Evolutionary conservation across 2,888 invertebrate genomes (phyloP), one percentile per base, ranked within the genome.

Genomic region (Xestia c-nigrum): DNA sequence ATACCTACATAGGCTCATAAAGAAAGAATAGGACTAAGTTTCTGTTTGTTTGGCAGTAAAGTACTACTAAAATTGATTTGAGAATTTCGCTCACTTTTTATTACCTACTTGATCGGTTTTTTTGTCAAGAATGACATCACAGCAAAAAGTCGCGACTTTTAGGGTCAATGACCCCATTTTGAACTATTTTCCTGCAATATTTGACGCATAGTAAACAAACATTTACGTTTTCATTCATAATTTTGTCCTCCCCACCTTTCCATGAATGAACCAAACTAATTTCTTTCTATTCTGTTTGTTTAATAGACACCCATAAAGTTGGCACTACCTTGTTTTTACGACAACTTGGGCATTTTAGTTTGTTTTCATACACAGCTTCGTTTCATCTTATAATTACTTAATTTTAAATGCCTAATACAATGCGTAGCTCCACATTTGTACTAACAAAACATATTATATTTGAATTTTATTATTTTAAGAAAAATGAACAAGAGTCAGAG

Each of bases 221-320:
- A 79, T 75, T 84, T 83, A 79, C 83, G 78, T 65, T 78, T 83
- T 78, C 86, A 86, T 86, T 86, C 81, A 86, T 82, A 43, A 72
- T 80, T 79, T 76, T 71, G 70, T 74, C 47, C 59, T 72, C 84
- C 87, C 78, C 78, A 84, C 87, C 63, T 79, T 77, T 72, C 38
- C 21, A 71, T 78, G 88, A 86, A 86, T 86, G 88, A 87, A 72
- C 43, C 72, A 76, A 86, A 84, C 72, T 84, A 84, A 77, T 84
- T 88, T 86, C 70, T 88, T 86, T 87, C 76, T 87, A 75, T 80
- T 81, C 69, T 67, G 84, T 79, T 88, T 75, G 75, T 80, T 68
- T 71, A 74, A 5, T 79, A 75, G 47, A 67, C 69, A 76, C 77
- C 70, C 70, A 75, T 81, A 78, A 81, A 87, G 86, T 87, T 87